Percentiles rank a stretch among this genome's conserved stretches.
Evolutionary conservation across 1,140 invertebrate genomes (phyloP).

Genomic region (Trachymyrmex cornetzi): DNA sequence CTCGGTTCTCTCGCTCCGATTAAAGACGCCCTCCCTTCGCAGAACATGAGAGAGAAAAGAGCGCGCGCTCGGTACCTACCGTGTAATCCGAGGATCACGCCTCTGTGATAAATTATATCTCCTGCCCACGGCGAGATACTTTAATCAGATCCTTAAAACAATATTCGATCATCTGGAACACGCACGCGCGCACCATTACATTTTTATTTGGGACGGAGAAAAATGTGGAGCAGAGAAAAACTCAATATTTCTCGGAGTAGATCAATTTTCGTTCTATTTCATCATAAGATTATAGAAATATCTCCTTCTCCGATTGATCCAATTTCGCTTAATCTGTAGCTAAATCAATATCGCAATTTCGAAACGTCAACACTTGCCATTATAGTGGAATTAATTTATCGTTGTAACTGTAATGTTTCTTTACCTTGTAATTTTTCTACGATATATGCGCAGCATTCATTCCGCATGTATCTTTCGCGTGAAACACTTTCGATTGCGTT

Average conservation of each 20-base stretch:
- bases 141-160: conserved; percentile 53
- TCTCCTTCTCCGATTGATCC: not conserved
- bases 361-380: not conserved
- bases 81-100: conserved; percentile 63
- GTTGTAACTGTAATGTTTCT: not conserved
- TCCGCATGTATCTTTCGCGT: not conserved
- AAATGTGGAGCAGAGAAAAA: not conserved
- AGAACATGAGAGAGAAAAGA: conserved; percentile 53
- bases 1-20: conserved; percentile 60
- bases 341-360: not conserved
- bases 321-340: not conserved
- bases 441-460: not conserved
- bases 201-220: not conserved
- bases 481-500: not conserved
- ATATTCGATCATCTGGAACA: conserved; percentile 17
- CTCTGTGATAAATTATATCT: conserved; percentile 61
- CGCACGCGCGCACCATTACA: not conserved
- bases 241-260: not conserved
- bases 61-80: conserved; percentile 38
- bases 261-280: not conserved
- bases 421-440: not conserved
- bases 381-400: not conserved
- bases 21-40: conserved; percentile 59
- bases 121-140: conserved; percentile 28
- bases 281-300: not conserved